These are phyloP conservation scores for Ecdyonurus torrentis DNA, from an alignment of 2,888 invertebrate genomes.

Conservation along the genomic window DNA sequence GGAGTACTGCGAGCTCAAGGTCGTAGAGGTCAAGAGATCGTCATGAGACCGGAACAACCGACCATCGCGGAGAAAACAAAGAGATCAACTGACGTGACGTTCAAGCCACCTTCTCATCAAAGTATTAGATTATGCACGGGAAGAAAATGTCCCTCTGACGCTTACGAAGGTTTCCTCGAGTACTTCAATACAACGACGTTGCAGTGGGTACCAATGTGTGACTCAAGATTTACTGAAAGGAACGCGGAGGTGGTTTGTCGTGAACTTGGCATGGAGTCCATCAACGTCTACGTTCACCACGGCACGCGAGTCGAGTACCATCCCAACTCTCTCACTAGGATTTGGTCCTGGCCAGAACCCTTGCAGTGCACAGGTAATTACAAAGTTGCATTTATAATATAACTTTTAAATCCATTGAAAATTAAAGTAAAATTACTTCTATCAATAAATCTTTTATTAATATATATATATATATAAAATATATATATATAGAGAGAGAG, in stretches of 20 bases:
- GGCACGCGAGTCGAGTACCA: slow-evolving; percentile 77
- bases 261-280: slow-evolving; percentile 74
- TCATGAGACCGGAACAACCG: slow-evolving; percentile 44
- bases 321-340: slow-evolving; percentile 67
- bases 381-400: too few relatives aligned
- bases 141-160: slow-evolving; percentile 39
- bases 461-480: too few relatives aligned
- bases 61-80: slow-evolving; percentile 16
- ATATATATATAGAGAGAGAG: too few relatives aligned
- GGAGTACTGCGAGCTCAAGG: slow-evolving; percentile 80
- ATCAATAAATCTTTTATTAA: background rate
- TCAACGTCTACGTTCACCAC: slow-evolving; percentile 76
- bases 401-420: background rate
- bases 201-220: slow-evolving; percentile 96
- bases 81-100: slow-evolving; percentile 7
- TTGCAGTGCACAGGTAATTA: slow-evolving; percentile 38
- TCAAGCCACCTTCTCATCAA: slow-evolving; percentile 30
- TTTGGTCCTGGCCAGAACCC: slow-evolving; percentile 93
- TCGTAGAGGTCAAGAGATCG: slow-evolving; percentile 50
- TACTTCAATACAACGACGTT: slow-evolving; percentile 88
- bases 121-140: slow-evolving; percentile 64
- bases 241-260: slow-evolving; percentile 95
- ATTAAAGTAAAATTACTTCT: background rate
- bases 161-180: slow-evolving; percentile 74
- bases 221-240: slow-evolving; percentile 83